Conservation (phyloP, 2,113 vertebrate species). For the Calonectris borealis region DNA sequence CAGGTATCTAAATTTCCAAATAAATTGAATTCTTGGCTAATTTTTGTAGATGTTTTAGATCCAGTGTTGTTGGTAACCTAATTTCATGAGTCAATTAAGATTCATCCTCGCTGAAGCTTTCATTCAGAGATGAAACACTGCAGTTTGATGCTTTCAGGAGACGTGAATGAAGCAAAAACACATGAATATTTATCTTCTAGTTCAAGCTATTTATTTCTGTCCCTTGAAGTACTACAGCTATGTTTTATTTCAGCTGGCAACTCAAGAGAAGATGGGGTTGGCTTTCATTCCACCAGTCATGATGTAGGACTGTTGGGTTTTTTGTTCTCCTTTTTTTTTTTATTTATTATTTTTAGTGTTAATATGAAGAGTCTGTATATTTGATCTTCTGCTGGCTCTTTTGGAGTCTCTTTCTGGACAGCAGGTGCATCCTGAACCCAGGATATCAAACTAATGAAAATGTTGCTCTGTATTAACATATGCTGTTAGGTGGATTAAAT, state of each 20-base stretch:
- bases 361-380: neutral
- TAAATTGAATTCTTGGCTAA: conserved; percentile 32
- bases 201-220: conserved; percentile 45
- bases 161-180: conserved; percentile 5
- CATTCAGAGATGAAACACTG: conserved; percentile 53
- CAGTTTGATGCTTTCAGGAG: conserved; percentile 42
- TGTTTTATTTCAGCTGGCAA: conserved; percentile 8
- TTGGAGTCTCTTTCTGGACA: neutral
- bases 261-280: neutral
- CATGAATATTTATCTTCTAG: conserved; percentile 51
- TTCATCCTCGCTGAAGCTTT: conserved; percentile 36
- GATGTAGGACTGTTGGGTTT: neutral
- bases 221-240: conserved; percentile 39
- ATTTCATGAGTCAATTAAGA: conserved; percentile 48
- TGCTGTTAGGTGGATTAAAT: neutral
- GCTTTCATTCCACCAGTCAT: neutral
- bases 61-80: conserved; percentile 30
- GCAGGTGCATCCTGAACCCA: neutral
- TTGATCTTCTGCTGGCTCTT: neutral
- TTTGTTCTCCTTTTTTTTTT: neutral
- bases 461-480: neutral
- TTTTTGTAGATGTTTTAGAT: conserved; percentile 16
- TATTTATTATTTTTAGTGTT: neutral
- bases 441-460: neutral
- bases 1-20: conserved; percentile 17